These are phyloP conservation scores for Microcebus jonahi DNA, from an alignment of 2,113 vertebrate species.

Conservation along the genomic window DNA sequence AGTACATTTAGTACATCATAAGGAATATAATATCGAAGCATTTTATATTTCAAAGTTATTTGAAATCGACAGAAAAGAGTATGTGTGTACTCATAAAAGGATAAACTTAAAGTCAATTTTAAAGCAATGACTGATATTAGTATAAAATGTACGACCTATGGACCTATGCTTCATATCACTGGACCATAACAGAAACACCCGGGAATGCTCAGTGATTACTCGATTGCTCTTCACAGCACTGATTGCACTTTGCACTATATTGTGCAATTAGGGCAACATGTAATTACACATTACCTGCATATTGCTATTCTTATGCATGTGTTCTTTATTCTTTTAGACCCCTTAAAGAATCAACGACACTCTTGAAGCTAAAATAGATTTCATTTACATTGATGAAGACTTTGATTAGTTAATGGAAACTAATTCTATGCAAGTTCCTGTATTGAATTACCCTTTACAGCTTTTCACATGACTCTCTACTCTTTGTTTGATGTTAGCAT, in stretches of 20 bases:
- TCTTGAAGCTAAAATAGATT: conserved; percentile 81
- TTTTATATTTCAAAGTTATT: conserved; percentile 37
- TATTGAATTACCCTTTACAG: conserved; percentile 71
- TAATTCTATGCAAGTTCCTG: conserved; percentile 70
- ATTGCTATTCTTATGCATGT: conserved; percentile 77
- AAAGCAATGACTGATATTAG: conserved; percentile 57
- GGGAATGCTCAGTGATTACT: conserved; percentile 77
- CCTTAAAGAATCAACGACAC: conserved; percentile 76
- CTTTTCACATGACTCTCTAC: conserved; percentile 69
- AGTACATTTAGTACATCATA: not conserved
- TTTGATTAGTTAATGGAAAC: conserved; percentile 82
- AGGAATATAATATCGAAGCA: not conserved
- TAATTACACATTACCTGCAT: conserved; percentile 82
- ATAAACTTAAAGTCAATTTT: conserved; percentile 50
- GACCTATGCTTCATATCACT: conserved; percentile 57
- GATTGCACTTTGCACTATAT: conserved; percentile 73
- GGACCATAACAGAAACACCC: conserved; percentile 66
- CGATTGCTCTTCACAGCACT: conserved; percentile 62
- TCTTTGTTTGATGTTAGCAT: not conserved
- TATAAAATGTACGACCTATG: conserved; percentile 64
- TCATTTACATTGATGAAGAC: conserved; percentile 82
- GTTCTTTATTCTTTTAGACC: conserved; percentile 70
- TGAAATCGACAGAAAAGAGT: conserved; percentile 57
- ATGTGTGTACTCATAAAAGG: conserved; percentile 46
- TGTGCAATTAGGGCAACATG: conserved; percentile 78